These are phyloP conservation scores for Ranitomeya variabilis DNA, from an alignment of 2,113 vertebrate genomes.

Conservation along the genomic window DNA sequence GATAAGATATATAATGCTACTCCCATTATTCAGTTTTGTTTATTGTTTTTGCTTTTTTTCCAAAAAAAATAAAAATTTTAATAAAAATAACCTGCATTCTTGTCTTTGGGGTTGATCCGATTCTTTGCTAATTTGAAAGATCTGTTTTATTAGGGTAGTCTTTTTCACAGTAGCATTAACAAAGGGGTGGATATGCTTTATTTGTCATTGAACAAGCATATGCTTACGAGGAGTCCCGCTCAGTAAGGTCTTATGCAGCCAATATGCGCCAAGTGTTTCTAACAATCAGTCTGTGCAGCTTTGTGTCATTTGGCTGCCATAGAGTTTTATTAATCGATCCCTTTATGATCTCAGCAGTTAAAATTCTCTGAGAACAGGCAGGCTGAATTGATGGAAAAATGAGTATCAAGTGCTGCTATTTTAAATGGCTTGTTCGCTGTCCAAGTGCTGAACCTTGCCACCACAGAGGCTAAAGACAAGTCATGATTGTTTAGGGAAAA, in stretches of 20 bases:
- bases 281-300: slow-evolving; percentile 47
- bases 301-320: slow-evolving; percentile 31
- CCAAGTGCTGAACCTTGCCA: slow-evolving; percentile 59
- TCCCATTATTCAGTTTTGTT: no score
- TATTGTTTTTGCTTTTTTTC: no score
- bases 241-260: slow-evolving; percentile 1
- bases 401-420: slow-evolving; percentile 22
- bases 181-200: neutral
- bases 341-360: slow-evolving; percentile 36
- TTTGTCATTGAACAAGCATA: neutral
- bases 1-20: no score
- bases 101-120: neutral
- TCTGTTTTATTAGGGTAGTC: neutral
- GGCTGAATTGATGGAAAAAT: neutral
- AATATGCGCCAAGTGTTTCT: slow-evolving; percentile 32
- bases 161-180: neutral
- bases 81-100: no score
- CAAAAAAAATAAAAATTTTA: no score
- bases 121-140: neutral
- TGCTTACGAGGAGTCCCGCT: neutral
- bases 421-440: slow-evolving; percentile 58
- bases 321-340: slow-evolving; percentile 40
- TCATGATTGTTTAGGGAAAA: slow-evolving; percentile 1
- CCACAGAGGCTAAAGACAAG: slow-evolving; percentile 60
- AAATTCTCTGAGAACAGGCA: slow-evolving; percentile 29